A percentile compares a stretch with the other conserved stretches of the same genome.
phyloP scores from a whole-genome alignment of 2,797 vertebrate genomes.

The Vultur gryphus region DNA sequence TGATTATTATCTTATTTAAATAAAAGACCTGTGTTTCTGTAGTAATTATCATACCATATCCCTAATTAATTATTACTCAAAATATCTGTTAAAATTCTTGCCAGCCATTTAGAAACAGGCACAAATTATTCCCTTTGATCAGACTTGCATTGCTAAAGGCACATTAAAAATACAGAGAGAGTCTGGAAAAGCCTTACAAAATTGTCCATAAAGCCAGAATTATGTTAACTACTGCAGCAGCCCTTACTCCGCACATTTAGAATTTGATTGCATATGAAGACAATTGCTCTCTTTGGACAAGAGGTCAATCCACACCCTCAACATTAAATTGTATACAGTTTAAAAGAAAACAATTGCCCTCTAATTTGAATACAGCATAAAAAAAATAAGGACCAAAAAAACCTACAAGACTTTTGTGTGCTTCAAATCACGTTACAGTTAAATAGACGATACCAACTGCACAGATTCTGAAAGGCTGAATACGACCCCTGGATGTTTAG shows the following conservation, averaged over 20 bases:
- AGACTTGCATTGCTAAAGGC: conserved; percentile 65
- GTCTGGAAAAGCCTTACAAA: conserved; percentile 52
- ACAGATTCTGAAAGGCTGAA: neutral
- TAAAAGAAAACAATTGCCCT: neutral
- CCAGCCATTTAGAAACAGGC: conserved; percentile 63
- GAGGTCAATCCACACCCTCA: neutral
- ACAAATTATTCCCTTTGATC: conserved; percentile 70
- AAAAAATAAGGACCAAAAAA: neutral
- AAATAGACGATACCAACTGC: neutral
- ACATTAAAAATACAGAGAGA: conserved; percentile 60
- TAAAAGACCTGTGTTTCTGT: conserved; percentile 64
- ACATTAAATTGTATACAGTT: neutral
- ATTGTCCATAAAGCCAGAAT: conserved; percentile 55
- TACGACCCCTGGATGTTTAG: neutral
- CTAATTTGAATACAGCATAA: neutral
- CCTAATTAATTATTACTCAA: conserved; percentile 71
- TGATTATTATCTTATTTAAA: conserved; percentile 66
- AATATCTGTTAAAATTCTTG: conserved; percentile 69
- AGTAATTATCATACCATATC: conserved; percentile 62
- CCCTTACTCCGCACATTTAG: neutral
- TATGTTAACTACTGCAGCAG: conserved; percentile 40
- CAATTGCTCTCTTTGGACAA: conserved; percentile 2
- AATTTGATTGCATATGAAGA: neutral
- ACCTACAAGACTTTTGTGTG: neutral
- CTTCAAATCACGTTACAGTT: neutral